Evolutionary conservation across 2,797 vertebrate genomes (phyloP).

Genomic region (Pyrocephalus nanus): DNA sequence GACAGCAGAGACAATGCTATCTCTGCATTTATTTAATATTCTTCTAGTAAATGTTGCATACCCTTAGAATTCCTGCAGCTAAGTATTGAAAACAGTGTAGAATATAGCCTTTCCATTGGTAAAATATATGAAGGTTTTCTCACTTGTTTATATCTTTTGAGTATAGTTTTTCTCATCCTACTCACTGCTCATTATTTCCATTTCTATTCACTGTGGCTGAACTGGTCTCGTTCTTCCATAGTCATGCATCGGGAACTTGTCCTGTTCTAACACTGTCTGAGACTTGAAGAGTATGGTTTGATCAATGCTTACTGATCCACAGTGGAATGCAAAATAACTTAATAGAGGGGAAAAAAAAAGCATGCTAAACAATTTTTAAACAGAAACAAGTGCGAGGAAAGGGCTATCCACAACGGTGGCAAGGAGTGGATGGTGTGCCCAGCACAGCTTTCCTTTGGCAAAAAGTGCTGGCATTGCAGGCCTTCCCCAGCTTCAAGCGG

Average conservation of each 20-base stretch:
- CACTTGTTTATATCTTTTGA: neutral
- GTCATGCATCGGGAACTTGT: neutral
- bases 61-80: neutral
- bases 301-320: neutral
- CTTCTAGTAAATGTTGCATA: neutral
- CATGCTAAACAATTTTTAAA: neutral
- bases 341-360: neutral
- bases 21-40: conserved; percentile 16
- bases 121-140: neutral
- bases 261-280: neutral
- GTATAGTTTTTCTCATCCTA: neutral
- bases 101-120: neutral
- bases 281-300: neutral
- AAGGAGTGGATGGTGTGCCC: conserved; percentile 7
- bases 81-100: neutral
- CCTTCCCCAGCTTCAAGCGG: conserved; percentile 20
- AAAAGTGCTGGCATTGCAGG: conserved; percentile 21
- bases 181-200: neutral
- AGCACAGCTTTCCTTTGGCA: conserved; percentile 49
- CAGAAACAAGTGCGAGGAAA: neutral
- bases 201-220: neutral
- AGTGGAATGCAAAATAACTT: neutral
- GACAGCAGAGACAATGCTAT: conserved; percentile 3
- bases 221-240: neutral
- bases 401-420: neutral